phyloP scores from a whole-genome alignment of 2,113 vertebrate genomes.

The Poecile atricapillus region DNA sequence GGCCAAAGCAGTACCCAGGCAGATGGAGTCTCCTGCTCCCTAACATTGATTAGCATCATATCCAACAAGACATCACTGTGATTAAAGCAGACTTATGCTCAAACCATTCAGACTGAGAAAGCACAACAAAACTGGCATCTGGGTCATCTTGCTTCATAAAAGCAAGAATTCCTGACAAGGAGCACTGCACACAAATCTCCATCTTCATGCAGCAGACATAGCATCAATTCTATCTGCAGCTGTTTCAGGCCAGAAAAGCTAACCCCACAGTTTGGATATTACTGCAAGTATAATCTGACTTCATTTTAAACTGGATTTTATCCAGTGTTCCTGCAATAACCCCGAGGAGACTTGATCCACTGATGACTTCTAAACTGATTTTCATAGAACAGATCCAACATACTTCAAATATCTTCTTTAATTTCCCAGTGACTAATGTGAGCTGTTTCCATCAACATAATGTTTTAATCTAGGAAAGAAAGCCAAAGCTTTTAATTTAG shows the following conservation, averaged over 20 bases:
- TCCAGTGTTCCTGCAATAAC: slow-evolving; percentile 44
- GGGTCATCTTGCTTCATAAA: background rate
- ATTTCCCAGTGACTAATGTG: slow-evolving; percentile 35
- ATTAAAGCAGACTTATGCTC: background rate
- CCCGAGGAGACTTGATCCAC: slow-evolving; percentile 12
- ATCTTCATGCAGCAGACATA: background rate
- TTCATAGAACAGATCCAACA: background rate
- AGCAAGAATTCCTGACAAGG: background rate
- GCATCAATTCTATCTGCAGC: background rate
- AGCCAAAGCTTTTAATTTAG: background rate
- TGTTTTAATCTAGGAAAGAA: slow-evolving; percentile 11
- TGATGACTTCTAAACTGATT: slow-evolving; percentile 36
- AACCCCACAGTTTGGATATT: background rate
- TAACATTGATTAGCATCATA: background rate
- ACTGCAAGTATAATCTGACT: slow-evolving; percentile 28
- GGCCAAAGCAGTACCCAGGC: background rate
- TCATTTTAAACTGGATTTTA: slow-evolving; percentile 37
- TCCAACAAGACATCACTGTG: background rate
- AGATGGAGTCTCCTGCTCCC: background rate
- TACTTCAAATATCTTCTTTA: slow-evolving; percentile 36
- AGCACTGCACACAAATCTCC: background rate
- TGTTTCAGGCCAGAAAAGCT: slow-evolving; percentile 8
- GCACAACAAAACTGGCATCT: background rate
- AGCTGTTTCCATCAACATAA: background rate
- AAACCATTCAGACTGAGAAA: background rate